Base-by-base conservation (phyloP, 2,797 vertebrate species). In the Chiloscyllium punctatum region DNA sequence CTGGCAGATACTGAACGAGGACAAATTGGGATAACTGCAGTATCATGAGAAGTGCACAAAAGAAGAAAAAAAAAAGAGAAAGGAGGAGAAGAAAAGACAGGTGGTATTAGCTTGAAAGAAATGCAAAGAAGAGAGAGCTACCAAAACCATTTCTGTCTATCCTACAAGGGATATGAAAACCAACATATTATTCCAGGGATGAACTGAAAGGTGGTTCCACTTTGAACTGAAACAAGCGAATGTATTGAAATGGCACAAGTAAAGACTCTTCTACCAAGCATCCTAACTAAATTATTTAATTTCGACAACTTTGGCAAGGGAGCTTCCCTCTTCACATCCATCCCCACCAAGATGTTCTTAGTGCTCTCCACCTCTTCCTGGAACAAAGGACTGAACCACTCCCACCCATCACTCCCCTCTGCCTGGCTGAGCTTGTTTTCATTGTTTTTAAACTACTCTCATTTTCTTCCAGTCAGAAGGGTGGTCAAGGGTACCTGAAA, bases 1-100 rank as follows among this genome's bases (percentile, higher is more conserved):
- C 99, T 99, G 98, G 98, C 99, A 98, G 99, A 99, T 96, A 98
- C 99, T 99, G 99, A 99, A 98, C 99, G 99, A 98, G 99, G 99
- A 99, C 99, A 99, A 98, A 99, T 97, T 98, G 98, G 99, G 98
- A 98, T 98, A 98, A 98, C 99, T 99, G 98, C 97, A 96, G 95
- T 87, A 86, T 95, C 88, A 95, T 95, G 96, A 95, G 92, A 95
- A 96, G 62, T 96, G 95, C 42, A 96, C 88, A 87, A 33, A 86
- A 97, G 97, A 96, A 96, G 96, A 95, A 96, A 88, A 97, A 95
- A 97, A 96, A 96, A 96, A 95, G 96, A 68, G 96, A 87, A 95
- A 82, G 96, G 95, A 95, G 95, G 95, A 95, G 95, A 96, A 96
- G 96, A 97, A 97, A 97, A 97, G 96, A 97, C 96, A 97, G 96